Percentiles rank a stretch among this genome's conserved stretches.
Evolutionary conservation across 1,140 invertebrate genomes (phyloP).

Genomic region (Dreissena rostriformis): DNA sequence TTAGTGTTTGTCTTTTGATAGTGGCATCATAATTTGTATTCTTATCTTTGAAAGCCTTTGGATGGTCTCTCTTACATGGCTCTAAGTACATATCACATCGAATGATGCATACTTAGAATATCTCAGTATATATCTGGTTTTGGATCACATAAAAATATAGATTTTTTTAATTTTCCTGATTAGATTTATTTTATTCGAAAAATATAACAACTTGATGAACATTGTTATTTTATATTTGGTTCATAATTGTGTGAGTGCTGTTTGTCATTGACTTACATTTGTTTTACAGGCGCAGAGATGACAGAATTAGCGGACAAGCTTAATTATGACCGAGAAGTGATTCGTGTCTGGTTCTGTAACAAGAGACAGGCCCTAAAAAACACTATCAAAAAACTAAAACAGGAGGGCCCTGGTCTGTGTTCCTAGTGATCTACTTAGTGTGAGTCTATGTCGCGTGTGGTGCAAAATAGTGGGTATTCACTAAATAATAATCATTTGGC

Average conservation of each 20-base stretch:
- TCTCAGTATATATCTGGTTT: too few relatives aligned
- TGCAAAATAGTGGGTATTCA: too few relatives aligned
- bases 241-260: too few relatives aligned
- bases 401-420: constrained; percentile 69
- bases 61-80: too few relatives aligned
- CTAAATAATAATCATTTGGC: too few relatives aligned
- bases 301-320: constrained; percentile 96
- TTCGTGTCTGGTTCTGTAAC: constrained; percentile 99
- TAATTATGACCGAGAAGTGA: constrained; percentile 98
- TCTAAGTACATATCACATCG: too few relatives aligned
- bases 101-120: too few relatives aligned
- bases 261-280: constrained; percentile 11
- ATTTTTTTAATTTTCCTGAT: too few relatives aligned
- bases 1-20: too few relatives aligned
- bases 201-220: not conserved
- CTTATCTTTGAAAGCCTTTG: too few relatives aligned
- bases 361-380: constrained; percentile 98
- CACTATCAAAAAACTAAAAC: constrained; percentile 86
- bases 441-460: not conserved
- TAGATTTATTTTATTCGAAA: not conserved
- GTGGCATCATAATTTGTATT: too few relatives aligned
- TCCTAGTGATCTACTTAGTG: not conserved
- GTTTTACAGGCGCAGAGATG: constrained; percentile 91
- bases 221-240: not conserved
- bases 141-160: too few relatives aligned